phyloP scores from a whole-genome alignment of 1,140 invertebrate genomes.

The Cydia strobilella region DNA sequence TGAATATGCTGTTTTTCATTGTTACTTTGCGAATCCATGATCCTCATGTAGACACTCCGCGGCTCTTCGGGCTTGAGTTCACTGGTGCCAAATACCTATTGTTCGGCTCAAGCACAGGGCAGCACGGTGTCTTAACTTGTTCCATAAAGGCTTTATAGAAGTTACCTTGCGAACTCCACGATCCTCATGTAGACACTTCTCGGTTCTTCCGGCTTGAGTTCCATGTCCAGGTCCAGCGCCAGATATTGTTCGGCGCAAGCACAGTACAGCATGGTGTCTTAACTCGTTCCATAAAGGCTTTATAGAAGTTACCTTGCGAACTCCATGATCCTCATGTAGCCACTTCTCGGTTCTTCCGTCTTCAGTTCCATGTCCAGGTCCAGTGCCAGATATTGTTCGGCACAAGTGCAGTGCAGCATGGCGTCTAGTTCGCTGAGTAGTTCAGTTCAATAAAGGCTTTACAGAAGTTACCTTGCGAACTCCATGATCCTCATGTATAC shows the following conservation, averaged over 20 bases:
- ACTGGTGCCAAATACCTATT: too few relatives aligned
- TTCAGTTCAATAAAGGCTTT: too few relatives aligned
- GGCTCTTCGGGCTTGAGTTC: too few relatives aligned
- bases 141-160: too few relatives aligned
- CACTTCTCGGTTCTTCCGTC: slow-evolving; percentile 36
- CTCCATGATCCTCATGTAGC: slow-evolving; percentile 49
- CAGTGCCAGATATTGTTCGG: slow-evolving; percentile 78
- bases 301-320: slow-evolving; percentile 45
- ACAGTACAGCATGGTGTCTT: slow-evolving; percentile 75
- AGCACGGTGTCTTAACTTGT: too few relatives aligned
- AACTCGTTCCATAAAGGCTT: slow-evolving; percentile 84
- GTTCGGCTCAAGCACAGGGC: too few relatives aligned
- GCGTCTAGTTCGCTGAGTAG: slow-evolving; percentile 83
- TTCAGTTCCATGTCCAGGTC: slow-evolving; percentile 44
- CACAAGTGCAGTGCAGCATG: slow-evolving; percentile 80
- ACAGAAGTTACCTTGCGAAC: slow-evolving; percentile 52
- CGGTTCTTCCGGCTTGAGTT: slow-evolving; percentile 33
- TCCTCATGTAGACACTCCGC: too few relatives aligned
- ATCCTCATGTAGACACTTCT: slow-evolving; percentile 46
- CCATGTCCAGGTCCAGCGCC: slow-evolving; percentile 57
- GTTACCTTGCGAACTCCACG: slow-evolving; percentile 51
- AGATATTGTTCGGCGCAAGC: slow-evolving; percentile 78
- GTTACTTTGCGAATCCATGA: too few relatives aligned
- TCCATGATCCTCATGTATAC: slow-evolving; percentile 48
- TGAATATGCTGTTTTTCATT: too few relatives aligned